These are phyloP conservation scores for Chaenocephalus aceratus DNA, from an alignment of 2,113 vertebrate species.

Conservation along the genomic window DNA sequence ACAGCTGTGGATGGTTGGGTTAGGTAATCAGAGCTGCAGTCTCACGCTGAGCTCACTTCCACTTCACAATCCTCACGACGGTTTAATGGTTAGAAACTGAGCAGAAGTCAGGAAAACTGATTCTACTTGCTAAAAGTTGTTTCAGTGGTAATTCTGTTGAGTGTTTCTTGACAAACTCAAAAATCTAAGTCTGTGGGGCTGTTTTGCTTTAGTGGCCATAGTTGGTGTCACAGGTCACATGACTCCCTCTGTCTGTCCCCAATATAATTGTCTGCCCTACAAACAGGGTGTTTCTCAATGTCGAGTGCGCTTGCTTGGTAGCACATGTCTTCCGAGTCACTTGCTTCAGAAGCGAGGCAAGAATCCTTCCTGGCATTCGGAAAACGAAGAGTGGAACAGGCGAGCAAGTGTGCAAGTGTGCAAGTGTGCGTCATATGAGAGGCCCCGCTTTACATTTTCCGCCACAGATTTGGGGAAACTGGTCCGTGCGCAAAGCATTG, in stretches of 20 bases:
- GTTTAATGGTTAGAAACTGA: neutral
- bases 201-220: neutral
- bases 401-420: no score
- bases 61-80: neutral
- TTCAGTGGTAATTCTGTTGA: neutral
- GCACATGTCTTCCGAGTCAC: no score
- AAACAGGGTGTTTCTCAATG: no score
- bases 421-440: no score
- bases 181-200: neutral
- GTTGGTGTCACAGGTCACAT: neutral
- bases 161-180: neutral
- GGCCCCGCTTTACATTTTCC: no score
- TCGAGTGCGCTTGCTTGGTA: no score
- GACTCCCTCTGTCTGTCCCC: neutral
- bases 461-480: no score
- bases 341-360: no score
- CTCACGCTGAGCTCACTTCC: neutral
- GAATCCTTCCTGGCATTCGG: no score
- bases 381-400: no score
- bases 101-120: neutral
- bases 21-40: constrained; percentile 10
- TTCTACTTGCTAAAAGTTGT: neutral
- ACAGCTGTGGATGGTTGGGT: constrained; percentile 12
- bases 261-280: neutral
- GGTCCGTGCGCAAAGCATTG: no score